Conservation (phyloP, 2,113 vertebrate genomes). For the Gambusia affinis region DNA sequence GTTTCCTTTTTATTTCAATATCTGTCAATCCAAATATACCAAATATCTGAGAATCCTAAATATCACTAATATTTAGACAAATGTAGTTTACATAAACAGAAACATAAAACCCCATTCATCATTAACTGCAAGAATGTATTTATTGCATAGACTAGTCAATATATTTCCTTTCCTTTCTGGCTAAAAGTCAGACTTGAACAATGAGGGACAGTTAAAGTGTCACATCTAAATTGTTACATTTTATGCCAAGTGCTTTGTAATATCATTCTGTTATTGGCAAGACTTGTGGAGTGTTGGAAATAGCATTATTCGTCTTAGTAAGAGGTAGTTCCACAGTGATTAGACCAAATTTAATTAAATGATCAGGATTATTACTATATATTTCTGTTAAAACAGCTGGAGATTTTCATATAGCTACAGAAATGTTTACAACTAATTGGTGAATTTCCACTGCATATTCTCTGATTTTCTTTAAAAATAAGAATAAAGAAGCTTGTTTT, state of each 20-base stretch:
- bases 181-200: slow-evolving; percentile 25
- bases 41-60: slow-evolving; percentile 22
- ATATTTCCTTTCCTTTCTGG: slow-evolving; percentile 13
- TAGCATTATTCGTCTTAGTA: not conserved
- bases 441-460: no score
- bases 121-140: slow-evolving; percentile 20
- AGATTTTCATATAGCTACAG: no score
- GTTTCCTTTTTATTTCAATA: slow-evolving; percentile 7
- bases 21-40: no score
- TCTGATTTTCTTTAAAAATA: no score
- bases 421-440: no score
- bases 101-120: slow-evolving; percentile 34
- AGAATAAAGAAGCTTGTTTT: not conserved
- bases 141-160: slow-evolving; percentile 4
- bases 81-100: slow-evolving; percentile 38
- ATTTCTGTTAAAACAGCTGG: no score
- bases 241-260: not conserved
- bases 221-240: not conserved
- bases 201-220: not conserved
- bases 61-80: slow-evolving; percentile 46
- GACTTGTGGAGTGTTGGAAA: not conserved
- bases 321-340: not conserved
- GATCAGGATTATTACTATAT: not conserved
- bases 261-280: not conserved
- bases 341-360: not conserved